Percentiles rank a stretch among this genome's conserved stretches.
Evolutionary conservation across 2,797 vertebrate genomes (phyloP).

Genomic region (Phalanger gymnotis): DNA sequence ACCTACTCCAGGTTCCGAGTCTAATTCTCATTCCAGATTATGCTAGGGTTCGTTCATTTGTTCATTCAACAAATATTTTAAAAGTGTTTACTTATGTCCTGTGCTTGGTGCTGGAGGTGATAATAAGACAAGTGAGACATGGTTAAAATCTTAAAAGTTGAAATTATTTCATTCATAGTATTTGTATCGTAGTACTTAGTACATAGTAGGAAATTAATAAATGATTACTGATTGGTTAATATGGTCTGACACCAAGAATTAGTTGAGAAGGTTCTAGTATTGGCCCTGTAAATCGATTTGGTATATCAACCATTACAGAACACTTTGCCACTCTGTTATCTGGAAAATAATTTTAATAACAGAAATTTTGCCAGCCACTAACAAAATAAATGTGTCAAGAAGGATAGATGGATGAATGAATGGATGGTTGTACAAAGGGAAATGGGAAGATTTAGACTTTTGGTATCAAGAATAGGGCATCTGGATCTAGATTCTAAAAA

Average conservation of each 20-base stretch:
- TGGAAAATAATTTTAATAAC: not conserved
- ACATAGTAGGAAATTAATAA: not conserved
- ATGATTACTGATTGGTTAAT: not conserved
- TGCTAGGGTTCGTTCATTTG: not conserved
- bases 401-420: not conserved
- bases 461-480: slow-evolving; percentile 23
- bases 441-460: not conserved
- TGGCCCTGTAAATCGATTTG: not conserved
- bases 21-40: not conserved
- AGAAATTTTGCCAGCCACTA: not conserved
- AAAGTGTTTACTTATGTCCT: not conserved
- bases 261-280: not conserved
- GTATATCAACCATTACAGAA: not conserved
- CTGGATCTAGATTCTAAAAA: slow-evolving; percentile 16
- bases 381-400: not conserved
- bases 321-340: not conserved
- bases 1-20: not conserved
- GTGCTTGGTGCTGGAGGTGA: not conserved
- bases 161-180: not conserved
- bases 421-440: not conserved
- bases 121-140: not conserved
- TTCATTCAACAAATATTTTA: not conserved
- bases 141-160: not conserved
- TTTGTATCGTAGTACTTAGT: not conserved
- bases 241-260: not conserved